These are phyloP conservation scores for Echinops telfairi DNA, from an alignment of 2,113 vertebrate species.

Conservation along the genomic window DNA sequence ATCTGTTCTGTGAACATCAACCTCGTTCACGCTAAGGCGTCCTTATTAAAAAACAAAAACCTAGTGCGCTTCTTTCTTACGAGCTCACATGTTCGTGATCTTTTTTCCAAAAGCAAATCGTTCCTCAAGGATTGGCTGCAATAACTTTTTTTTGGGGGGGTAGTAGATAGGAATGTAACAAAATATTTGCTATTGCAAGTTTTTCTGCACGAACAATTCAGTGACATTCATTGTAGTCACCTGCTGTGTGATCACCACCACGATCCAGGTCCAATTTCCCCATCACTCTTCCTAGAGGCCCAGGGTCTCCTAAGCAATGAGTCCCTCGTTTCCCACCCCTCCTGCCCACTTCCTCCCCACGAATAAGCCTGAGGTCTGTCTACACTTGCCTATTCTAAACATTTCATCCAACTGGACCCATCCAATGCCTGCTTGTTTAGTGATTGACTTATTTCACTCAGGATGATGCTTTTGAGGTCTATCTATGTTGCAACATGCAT, in stretches of 20 bases:
- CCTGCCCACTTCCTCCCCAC: not conserved
- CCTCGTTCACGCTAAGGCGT: too few relatives aligned
- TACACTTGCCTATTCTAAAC: not conserved
- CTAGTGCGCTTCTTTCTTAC: not conserved
- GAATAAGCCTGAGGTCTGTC: not conserved
- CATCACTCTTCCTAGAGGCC: not conserved
- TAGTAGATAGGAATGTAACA: not conserved
- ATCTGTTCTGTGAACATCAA: too few relatives aligned
- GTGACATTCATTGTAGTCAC: not conserved
- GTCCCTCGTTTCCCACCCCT: not conserved
- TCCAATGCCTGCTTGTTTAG: not conserved
- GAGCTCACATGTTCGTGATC: not conserved
- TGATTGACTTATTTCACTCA: not conserved
- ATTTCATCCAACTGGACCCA: not conserved
- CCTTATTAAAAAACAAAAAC: not conserved
- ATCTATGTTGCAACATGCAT: not conserved
- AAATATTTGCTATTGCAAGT: not conserved
- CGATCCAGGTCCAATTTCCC: not conserved
- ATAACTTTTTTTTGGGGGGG: not conserved
- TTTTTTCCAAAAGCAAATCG: not conserved
- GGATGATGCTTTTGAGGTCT: not conserved
- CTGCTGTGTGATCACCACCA: not conserved
- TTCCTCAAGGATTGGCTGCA: not conserved
- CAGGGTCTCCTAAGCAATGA: not conserved
- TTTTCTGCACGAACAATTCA: not conserved